Evolutionary conservation across 2,888 invertebrate genomes (phyloP).

Genomic region (Drosophila merina): DNA sequence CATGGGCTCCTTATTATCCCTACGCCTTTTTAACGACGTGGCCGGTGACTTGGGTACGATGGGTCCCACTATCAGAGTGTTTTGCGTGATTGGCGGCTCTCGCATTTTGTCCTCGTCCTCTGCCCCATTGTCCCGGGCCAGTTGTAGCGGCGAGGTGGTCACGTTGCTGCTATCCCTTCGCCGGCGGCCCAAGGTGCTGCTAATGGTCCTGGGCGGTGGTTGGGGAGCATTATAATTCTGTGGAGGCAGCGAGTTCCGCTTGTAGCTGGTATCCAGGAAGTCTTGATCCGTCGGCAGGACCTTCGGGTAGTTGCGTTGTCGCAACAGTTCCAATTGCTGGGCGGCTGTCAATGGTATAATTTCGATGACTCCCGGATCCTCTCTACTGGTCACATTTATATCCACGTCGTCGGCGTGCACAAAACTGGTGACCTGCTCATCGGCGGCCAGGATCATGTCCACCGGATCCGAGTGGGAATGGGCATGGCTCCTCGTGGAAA

Average conservation of each 20-base stretch:
- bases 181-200: constrained; percentile 87
- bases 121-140: constrained; percentile 84
- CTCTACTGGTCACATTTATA: constrained; percentile 91
- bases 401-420: constrained; percentile 84
- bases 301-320: constrained; percentile 92
- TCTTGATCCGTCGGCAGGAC: constrained; percentile 88
- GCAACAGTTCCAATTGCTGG: constrained; percentile 89
- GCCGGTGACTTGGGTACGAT: constrained; percentile 84
- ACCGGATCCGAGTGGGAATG: constrained; percentile 89
- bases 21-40: constrained; percentile 51
- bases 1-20: background rate
- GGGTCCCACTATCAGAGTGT: constrained; percentile 86
- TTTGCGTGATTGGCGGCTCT: constrained; percentile 85
- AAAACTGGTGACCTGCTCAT: constrained; percentile 84
- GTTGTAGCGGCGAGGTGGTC: constrained; percentile 84
- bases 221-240: constrained; percentile 86
- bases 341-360: constrained; percentile 85
- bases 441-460: constrained; percentile 84
- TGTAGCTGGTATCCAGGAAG: constrained; percentile 39
- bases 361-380: constrained; percentile 82
- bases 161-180: constrained; percentile 83
- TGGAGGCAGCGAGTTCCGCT: constrained; percentile 85
- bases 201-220: constrained; percentile 90
- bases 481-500: constrained; percentile 9
- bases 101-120: constrained; percentile 81